phyloP scores from a whole-genome alignment of 92 coral and sea anemone species.

The Galaxea fascicularis region DNA sequence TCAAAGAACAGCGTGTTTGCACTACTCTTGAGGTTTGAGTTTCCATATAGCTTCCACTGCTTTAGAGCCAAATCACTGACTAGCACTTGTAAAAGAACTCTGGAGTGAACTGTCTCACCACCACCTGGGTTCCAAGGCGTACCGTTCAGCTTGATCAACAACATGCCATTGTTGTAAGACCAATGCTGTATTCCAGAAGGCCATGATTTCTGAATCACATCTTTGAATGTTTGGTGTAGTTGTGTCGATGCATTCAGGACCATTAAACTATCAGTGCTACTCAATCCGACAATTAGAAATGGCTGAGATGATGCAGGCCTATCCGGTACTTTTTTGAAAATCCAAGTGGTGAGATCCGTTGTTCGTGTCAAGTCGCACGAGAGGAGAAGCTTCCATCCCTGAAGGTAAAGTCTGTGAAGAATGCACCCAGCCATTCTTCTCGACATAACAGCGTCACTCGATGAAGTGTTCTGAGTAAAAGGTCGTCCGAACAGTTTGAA shows the following conservation, averaged over 20 bases:
- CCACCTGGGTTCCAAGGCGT: constrained; percentile 66
- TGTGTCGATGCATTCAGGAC: constrained; percentile 58
- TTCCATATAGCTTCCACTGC: constrained; percentile 49
- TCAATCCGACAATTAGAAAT: constrained; percentile 65
- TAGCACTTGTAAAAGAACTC: constrained; percentile 51
- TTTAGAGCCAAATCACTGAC: constrained; percentile 41
- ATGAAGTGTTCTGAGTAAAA: constrained; percentile 14
- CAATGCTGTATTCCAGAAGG: constrained; percentile 61
- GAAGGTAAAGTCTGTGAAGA: constrained; percentile 55
- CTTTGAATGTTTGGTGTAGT: constrained; percentile 51
- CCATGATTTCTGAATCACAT: constrained; percentile 52
- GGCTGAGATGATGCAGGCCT: constrained; percentile 37
- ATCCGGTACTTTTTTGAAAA: constrained; percentile 48
- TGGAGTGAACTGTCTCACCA: constrained; percentile 53
- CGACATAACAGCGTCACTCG: constrained; percentile 18
- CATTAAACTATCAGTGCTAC: constrained; percentile 66
- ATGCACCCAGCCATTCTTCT: constrained; percentile 59
- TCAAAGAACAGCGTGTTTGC: constrained; percentile 63
- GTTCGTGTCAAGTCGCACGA: constrained; percentile 55
- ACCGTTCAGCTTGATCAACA: constrained; percentile 57
- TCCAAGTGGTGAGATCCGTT: constrained; percentile 52
- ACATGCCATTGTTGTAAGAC: constrained; percentile 33
- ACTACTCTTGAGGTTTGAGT: constrained; percentile 31
- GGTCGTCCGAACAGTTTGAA: constrained; percentile 56
- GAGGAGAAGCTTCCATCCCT: constrained; percentile 63